Evolutionary conservation across 2,888 invertebrate species (phyloP), one percentile per base, ranked within the genome.

Genomic region (Venusia cambrica): DNA sequence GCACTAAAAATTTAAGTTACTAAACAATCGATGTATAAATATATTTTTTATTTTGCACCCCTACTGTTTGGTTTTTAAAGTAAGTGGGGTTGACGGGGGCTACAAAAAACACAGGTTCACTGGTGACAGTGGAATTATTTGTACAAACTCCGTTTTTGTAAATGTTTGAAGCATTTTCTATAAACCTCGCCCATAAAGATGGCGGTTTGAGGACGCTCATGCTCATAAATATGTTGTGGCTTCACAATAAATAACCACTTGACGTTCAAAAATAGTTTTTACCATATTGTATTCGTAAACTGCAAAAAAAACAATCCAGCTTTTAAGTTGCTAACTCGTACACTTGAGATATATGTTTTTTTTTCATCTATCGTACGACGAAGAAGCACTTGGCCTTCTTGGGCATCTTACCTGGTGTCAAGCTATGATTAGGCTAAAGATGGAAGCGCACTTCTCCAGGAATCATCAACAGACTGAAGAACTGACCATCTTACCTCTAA

Each of bases 1-100:
- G n/a, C n/a, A n/a, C n/a, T n/a, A n/a, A n/a, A n/a, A n/a, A n/a
- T n/a, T n/a, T n/a, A n/a, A n/a, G n/a, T n/a, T n/a, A n/a, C n/a
- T n/a, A n/a, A n/a, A n/a, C n/a, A n/a, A n/a, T 38, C 47, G 39
- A 45, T 38, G 41, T 24, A n/a, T 20, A 15, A 8, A 22, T 22
- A 27, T 18, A 16, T 12, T 19, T 35, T 20, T 15, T 6, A 15
- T 10, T n/a, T 17, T 29, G 27, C 74, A 65, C 45, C 70, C 58
- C 78, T 74, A 62, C 34, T 52, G 53, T 64, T 64, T 65, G 59
- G 62, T 66, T 59, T 67, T 54, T 54, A 62, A 63, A 66, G 58
- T 73, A 76, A 76, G 78, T 74, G 73, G 75, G 79, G 78, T 76
- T 75, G 78, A 73, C 70, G 64, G 70, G 71, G 57, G 59, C 43